Conservation (phyloP, 2,113 vertebrate genomes). For the Leptobrachium ailaonicum region DNA sequence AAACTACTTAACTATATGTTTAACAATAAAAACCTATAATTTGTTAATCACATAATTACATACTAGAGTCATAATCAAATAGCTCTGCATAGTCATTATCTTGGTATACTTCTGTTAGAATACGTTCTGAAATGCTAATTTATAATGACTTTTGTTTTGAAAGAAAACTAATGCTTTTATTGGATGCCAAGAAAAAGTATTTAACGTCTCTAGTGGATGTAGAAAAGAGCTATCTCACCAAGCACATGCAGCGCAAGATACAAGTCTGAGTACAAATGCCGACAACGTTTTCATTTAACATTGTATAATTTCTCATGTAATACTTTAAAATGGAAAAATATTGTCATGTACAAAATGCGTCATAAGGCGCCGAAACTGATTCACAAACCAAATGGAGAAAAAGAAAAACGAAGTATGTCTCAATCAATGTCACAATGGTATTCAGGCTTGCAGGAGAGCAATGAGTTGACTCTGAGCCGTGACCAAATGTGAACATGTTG, state of each 20-base stretch:
- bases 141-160: background rate
- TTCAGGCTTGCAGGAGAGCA: too few relatives aligned
- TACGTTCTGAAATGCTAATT: background rate
- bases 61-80: background rate
- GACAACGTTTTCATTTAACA: too few relatives aligned
- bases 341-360: too few relatives aligned
- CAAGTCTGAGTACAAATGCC: too few relatives aligned
- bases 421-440: too few relatives aligned
- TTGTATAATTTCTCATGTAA: too few relatives aligned
- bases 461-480: too few relatives aligned
- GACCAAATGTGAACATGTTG: too few relatives aligned
- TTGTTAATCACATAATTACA: slow-evolving; percentile 2
- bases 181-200: background rate
- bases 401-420: too few relatives aligned
- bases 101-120: background rate
- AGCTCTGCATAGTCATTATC: background rate
- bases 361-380: too few relatives aligned
- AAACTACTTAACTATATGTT: background rate
- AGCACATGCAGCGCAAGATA: background rate
- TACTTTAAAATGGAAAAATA: too few relatives aligned
- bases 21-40: background rate
- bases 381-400: too few relatives aligned
- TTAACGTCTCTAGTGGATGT: background rate
- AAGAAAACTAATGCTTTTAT: background rate
- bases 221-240: background rate